Percentiles rank a stretch among this genome's conserved stretches.
Evolutionary conservation across 2,888 invertebrate genomes (phyloP).

Genomic region (Cordilura impudica): DNA sequence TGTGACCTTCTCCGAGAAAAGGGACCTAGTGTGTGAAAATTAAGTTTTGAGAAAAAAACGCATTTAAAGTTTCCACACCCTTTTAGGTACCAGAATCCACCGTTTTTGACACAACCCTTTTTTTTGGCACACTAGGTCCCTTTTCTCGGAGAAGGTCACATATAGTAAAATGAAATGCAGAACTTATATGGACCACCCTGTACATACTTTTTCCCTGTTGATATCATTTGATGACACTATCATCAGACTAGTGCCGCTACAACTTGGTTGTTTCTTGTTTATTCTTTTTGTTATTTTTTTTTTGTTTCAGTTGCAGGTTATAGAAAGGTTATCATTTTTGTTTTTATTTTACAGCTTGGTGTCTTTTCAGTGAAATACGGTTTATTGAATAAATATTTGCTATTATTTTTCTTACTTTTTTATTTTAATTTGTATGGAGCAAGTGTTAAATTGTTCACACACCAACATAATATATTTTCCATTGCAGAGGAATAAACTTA

Average conservation of each 20-base stretch:
- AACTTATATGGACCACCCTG: too few relatives aligned
- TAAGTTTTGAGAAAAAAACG: too few relatives aligned
- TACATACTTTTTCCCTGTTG: neutral
- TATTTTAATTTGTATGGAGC: conserved; percentile 1
- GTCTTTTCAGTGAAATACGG: conserved; percentile 4
- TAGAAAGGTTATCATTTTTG: neutral
- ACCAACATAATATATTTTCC: neutral
- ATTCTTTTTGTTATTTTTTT: neutral
- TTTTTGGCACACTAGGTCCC: too few relatives aligned
- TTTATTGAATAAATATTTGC: conserved; percentile 42
- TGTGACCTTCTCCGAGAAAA: too few relatives aligned
- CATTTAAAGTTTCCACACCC: too few relatives aligned
- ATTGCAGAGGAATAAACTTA: neutral
- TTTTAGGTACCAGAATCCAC: too few relatives aligned
- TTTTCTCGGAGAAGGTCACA: too few relatives aligned
- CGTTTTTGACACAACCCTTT: too few relatives aligned
- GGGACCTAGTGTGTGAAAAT: too few relatives aligned
- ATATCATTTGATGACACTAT: conserved; percentile 19
- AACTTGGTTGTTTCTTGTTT: neutral
- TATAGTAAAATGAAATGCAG: too few relatives aligned
- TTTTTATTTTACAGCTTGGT: neutral
- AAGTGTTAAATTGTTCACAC: conserved; percentile 27
- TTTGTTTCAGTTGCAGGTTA: neutral
- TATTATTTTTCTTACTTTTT: conserved; percentile 4
- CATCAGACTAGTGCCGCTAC: neutral